Evolutionary conservation across 2,113 vertebrate genomes (phyloP).

Genomic region (Prionailurus viverrinus): DNA sequence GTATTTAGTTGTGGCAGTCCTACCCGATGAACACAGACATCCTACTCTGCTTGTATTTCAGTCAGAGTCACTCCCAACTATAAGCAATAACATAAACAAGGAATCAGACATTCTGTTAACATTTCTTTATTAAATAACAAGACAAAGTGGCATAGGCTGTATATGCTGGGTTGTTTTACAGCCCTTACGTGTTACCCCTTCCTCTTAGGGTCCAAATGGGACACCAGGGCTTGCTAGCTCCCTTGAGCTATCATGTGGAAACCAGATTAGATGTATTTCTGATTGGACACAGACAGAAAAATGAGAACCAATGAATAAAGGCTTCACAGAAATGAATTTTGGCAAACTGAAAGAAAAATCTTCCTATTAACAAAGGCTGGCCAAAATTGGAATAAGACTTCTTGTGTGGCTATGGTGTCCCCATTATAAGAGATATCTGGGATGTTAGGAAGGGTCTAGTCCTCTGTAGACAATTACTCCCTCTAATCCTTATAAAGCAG

Average conservation of each 20-base stretch:
- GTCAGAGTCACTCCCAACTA: neutral
- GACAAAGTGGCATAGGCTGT: neutral
- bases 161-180: neutral
- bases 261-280: neutral
- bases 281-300: neutral
- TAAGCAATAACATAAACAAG: neutral
- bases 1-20: neutral
- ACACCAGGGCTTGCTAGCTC: neutral
- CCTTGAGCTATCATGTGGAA: neutral
- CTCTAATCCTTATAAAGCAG: neutral
- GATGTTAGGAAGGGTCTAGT: neutral
- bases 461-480: neutral
- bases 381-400: neutral
- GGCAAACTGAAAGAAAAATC: neutral
- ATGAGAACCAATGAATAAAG: neutral
- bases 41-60: neutral
- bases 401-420: neutral
- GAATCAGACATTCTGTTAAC: neutral
- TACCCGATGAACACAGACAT: neutral
- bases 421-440: neutral
- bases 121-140: neutral
- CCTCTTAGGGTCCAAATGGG: neutral
- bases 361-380: neutral
- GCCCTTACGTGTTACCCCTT: neutral
- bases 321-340: neutral